Evolutionary conservation across 2,888 invertebrate genomes (phyloP), one percentile per base, ranked within the genome.

Genomic region (Trachelus troglodyta): DNA sequence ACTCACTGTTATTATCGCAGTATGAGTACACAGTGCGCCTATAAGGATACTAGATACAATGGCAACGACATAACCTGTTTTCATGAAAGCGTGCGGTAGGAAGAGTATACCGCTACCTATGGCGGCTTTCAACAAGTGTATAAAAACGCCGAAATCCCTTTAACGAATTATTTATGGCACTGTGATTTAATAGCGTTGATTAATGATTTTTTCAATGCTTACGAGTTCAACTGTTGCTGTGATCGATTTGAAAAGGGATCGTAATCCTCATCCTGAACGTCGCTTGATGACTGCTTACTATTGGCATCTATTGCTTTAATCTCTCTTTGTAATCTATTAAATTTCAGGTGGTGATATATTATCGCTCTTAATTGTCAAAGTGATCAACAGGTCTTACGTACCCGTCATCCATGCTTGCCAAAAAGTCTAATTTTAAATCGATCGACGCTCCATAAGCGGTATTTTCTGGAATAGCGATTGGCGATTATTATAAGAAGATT

Each of bases 71-170:
- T 98, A 92, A 3, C 98, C 98, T 23, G 97, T 95, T 90, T 97
- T 95, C 88, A 94, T 95, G 91, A 98, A 96, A 11, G 97, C 98
- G 86, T 95, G 94, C 0, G 98, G 98, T 94, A 98, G 95, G 23
- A 98, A 97, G 86, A 98, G 93, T 88, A 98, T 96, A 1, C 98
- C 98, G 0, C 96, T 97, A 0, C 97, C 99, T 15, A 98, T 93
- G 31, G 98, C 98, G 75, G 97, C 96, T 92, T 99, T 99, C 77
- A 99, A 93, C 75, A 99, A 92, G 92, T 99, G 98, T 84, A 96
- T 95, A 89, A 98, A 92, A 0, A 97, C 96, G 6, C 97, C 96
- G 71, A 94, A 92, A 80, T 96, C 95, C 80, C 97, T 97, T 92
- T 79, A 92, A 92, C 82, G 83, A 84, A 78, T 69, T 77, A 75